Conservation (phyloP, 2,113 vertebrate species). For the Chaetodon auriga region DNA sequence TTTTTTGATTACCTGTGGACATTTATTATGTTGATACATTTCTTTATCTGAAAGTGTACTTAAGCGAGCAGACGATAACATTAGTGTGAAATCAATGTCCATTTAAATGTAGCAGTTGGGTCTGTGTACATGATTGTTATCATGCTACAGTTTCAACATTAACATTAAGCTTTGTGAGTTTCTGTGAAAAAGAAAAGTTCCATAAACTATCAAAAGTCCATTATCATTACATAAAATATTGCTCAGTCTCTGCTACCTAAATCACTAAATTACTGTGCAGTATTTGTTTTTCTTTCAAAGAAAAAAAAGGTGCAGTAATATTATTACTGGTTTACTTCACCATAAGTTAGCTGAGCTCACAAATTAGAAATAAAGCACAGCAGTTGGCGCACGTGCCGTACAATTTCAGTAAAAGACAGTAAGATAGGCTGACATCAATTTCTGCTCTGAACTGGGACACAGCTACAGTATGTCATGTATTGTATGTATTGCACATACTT, state of each 20-base stretch:
- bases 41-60: no score
- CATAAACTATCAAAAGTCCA: background rate
- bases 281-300: background rate
- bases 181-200: background rate
- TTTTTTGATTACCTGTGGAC: background rate
- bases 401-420: no score
- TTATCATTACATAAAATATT: background rate
- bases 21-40: no score
- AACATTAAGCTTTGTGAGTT: background rate
- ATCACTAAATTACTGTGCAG: background rate
- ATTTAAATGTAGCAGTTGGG: no score
- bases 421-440: background rate
- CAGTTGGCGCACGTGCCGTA: background rate
- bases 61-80: no score
- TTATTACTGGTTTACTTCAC: background rate
- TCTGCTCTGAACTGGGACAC: background rate
- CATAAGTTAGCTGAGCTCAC: no score
- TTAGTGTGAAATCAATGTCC: no score
- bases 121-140: background rate
- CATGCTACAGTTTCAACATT: background rate
- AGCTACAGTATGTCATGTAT: background rate
- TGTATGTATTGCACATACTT: background rate
- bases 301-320: background rate
- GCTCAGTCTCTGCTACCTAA: background rate
- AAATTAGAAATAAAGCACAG: no score